Base-by-base conservation (phyloP, 1,140 invertebrate species). In the Calosoma granatense region DNA sequence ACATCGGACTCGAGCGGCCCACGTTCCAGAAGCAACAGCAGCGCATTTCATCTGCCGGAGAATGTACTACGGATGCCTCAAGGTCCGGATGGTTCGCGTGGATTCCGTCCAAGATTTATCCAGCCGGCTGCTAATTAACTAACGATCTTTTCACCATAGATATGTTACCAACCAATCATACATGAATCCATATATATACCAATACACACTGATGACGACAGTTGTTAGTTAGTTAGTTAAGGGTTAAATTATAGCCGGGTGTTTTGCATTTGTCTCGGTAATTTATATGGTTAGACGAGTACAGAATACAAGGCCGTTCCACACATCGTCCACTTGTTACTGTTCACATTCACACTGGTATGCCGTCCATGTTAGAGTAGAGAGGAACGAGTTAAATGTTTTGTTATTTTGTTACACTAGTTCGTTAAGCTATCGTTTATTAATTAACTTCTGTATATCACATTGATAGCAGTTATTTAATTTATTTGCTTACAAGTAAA, bases 21-120 rank as follows among this genome's bases (percentile, higher is more conserved):
- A 4, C 60, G 79, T 20, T 74, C 78, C 0, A 72, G 78, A 55
- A 81, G 77, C 59, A 81, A 80, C 60, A 80, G 77, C 56, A 67
- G 75, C 26, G 72, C 76, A 2, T 67, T 72, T 71, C 68, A 72
- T 54, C 61, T 77, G 17, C 76, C 76, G 15, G 84, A 85, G 51
- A 84, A 85, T 60, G 78, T 88, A 14, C 76, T 90, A n/a, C 78
- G 91, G 26, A 76, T 87, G 69, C 91, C 90, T 0, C 78, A 82
- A 56, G 90, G 88, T 4, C 91, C 91, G 2, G 90, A 92, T 72
- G 90, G 89, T 20, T 87, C 87, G 20, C 78, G 81, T 53, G 91
- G 91, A 22, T 93, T 94, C 72, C 74, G 69, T 15, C 67, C 67
- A 56, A 43, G 41, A 55, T 43, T 47, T 26, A 56, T 55, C 20